Percentiles rank a stretch among this genome's conserved stretches.
Conservation (phyloP, 2,888 invertebrate genomes). For the Griposia aprilina region DNA sequence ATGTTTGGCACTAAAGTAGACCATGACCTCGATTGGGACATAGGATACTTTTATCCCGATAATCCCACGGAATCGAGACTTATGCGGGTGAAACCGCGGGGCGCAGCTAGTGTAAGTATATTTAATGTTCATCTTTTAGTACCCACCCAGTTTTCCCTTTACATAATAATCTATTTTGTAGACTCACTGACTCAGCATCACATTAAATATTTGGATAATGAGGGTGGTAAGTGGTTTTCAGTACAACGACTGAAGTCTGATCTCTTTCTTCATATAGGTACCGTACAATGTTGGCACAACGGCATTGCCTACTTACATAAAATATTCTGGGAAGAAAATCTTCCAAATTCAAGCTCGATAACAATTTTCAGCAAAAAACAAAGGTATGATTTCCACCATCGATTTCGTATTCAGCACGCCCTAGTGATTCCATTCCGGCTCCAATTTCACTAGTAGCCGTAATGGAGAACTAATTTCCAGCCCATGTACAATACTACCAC, state of each 20-base stretch:
- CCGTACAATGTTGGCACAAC: slow-evolving; percentile 20
- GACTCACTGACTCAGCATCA: neutral
- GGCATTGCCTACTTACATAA: neutral
- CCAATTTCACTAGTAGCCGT: slow-evolving; percentile 48
- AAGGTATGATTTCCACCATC: slow-evolving; percentile 26
- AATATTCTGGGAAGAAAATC: slow-evolving; percentile 18
- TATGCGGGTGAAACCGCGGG: no score
- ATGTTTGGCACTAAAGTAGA: no score
- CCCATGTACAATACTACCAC: slow-evolving; percentile 50
- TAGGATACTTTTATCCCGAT: no score
- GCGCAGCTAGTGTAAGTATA: no score
- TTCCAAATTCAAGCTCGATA: slow-evolving; percentile 1
- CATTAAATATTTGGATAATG: slow-evolving; percentile 1
- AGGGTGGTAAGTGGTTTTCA: slow-evolving; percentile 1
- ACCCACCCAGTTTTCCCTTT: neutral
- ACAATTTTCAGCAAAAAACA: slow-evolving; percentile 10
- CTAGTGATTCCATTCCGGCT: slow-evolving; percentile 47
- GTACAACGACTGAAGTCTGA: slow-evolving; percentile 3
- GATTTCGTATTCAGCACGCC: slow-evolving; percentile 54
- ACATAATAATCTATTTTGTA: neutral
- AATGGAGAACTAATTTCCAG: slow-evolving; percentile 51
- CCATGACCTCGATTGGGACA: no score
- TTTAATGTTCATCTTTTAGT: neutral
- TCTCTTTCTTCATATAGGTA: slow-evolving; percentile 21
- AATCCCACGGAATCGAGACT: no score